Evolutionary conservation across 2,888 invertebrate genomes (phyloP).

Genomic region (Abrostola triplasia): DNA sequence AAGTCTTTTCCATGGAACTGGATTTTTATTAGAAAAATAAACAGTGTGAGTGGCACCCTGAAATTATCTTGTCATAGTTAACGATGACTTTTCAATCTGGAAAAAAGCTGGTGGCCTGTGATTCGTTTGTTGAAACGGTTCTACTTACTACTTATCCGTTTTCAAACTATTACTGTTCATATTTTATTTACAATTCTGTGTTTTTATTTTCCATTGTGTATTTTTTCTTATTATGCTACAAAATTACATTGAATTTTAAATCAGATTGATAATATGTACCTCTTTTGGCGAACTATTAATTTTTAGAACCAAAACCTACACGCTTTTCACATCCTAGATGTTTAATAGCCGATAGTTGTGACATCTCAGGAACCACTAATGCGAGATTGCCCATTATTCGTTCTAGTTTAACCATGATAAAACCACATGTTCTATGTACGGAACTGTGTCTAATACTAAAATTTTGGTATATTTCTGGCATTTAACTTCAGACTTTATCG

Average conservation of each 20-base stretch:
- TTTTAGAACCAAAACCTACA: too few relatives aligned
- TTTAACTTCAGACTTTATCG: too few relatives aligned
- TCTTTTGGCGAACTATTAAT: too few relatives aligned
- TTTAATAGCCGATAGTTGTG: too few relatives aligned
- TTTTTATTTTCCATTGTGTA: background rate
- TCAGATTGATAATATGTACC: too few relatives aligned
- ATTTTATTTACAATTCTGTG: constrained; percentile 22
- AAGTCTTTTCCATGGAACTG: constrained; percentile 22
- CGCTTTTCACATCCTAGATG: too few relatives aligned
- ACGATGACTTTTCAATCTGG: constrained; percentile 19
- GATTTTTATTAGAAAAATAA: constrained; percentile 28
- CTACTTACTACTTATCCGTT: constrained; percentile 3
- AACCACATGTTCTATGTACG: too few relatives aligned
- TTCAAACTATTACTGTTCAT: constrained; percentile 23
- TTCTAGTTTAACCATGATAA: too few relatives aligned
- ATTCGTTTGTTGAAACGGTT: constrained; percentile 32
- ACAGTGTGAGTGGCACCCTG: constrained; percentile 17
- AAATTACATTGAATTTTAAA: background rate
- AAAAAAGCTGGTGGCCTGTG: constrained; percentile 25
- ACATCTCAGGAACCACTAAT: too few relatives aligned
- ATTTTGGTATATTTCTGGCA: too few relatives aligned
- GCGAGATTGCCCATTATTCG: too few relatives aligned
- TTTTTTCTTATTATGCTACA: constrained; percentile 2
- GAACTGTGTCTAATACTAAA: too few relatives aligned
- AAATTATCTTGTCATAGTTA: constrained; percentile 46